Base-by-base conservation (phyloP, 2,797 vertebrate genomes). In the Serranus cabrilla region DNA sequence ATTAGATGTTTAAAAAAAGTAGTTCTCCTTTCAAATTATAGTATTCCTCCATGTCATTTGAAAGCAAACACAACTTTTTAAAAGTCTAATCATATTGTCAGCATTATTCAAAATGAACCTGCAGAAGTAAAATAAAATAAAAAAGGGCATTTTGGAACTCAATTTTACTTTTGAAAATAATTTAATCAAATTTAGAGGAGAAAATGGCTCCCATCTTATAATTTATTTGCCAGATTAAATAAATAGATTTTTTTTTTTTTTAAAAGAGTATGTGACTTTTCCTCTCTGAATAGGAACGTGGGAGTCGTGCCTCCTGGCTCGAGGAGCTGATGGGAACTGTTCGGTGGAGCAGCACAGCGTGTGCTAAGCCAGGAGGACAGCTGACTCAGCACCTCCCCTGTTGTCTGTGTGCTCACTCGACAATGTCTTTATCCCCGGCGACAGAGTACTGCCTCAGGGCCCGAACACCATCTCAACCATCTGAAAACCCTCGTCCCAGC, bases 371-470 rank as follows among this genome's bases (percentile, higher is more conserved):
- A 59, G 78, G 79, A 70, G 52, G 93, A 94, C 90, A 93, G 91
- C 90, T 93, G 90, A 93, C 87, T 94, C 91, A 92, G 90, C 92
- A 79, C 85, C 84, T 89, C 82, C 75, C 89, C 84, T 82, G 71
- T 76, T 90, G 84, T 91, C 82, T 90, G 74, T 91, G 84, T 90
- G 88, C 76, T 92, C 90, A 81, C 58, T 92, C 87, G 78, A 88
- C 91, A 82, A 43, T 87, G 81, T 69, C 55, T 74, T 91, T 91
- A 94, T 92, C 74, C 68, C 71, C 7, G 20, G 71, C 12, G 93
- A 92, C 92, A 92, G 83, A 73, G 78, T 51, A 68, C 80, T 58
- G 88, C 92, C 91, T 78, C 68, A 13, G 89, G 91, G 74, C 65
- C 54, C 16, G 9, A 79, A 78, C 81, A 66, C 78, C 50, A 74